These are phyloP conservation scores for Leptinotarsa haldemani DNA, from an alignment of 2,888 invertebrate genomes.

Conservation along the genomic window DNA sequence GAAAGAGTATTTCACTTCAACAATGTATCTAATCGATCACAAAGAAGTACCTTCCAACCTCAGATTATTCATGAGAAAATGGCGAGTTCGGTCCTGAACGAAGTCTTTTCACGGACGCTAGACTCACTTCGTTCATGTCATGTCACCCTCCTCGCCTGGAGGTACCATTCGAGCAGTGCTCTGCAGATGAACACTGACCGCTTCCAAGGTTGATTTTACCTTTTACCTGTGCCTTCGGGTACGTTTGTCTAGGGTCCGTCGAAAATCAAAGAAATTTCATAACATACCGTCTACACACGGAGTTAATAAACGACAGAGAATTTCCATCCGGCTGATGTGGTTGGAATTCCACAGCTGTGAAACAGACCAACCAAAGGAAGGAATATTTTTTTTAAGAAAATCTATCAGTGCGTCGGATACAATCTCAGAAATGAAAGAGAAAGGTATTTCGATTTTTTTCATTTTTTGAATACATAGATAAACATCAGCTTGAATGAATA, in stretches of 20 bases:
- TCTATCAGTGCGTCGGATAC: too few relatives aligned
- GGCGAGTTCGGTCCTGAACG: constrained; percentile 18
- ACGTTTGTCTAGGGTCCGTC: constrained; percentile 54
- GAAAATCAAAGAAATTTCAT: constrained; percentile 24
- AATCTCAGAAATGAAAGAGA: too few relatives aligned
- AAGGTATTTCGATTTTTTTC: too few relatives aligned
- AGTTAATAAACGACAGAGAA: neutral
- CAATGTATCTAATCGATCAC: too few relatives aligned
- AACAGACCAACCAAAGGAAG: neutral
- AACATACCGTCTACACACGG: constrained; percentile 12
- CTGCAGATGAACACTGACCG: constrained; percentile 56
- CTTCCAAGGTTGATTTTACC: constrained; percentile 60
- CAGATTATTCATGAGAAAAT: too few relatives aligned
- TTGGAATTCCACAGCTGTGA: neutral
- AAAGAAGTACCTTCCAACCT: too few relatives aligned
- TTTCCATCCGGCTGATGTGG: neutral
- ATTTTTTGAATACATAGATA: too few relatives aligned
- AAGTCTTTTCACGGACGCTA: constrained; percentile 26
- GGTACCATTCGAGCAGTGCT: constrained; percentile 27
- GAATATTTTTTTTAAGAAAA: neutral
- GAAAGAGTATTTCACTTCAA: too few relatives aligned
- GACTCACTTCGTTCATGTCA: constrained; percentile 29
- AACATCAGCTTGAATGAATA: too few relatives aligned
- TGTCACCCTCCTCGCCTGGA: constrained; percentile 27
- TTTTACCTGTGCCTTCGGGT: constrained; percentile 49